Base-by-base conservation (phyloP, 2,113 vertebrate species). In the Stigmatopora argus region DNA sequence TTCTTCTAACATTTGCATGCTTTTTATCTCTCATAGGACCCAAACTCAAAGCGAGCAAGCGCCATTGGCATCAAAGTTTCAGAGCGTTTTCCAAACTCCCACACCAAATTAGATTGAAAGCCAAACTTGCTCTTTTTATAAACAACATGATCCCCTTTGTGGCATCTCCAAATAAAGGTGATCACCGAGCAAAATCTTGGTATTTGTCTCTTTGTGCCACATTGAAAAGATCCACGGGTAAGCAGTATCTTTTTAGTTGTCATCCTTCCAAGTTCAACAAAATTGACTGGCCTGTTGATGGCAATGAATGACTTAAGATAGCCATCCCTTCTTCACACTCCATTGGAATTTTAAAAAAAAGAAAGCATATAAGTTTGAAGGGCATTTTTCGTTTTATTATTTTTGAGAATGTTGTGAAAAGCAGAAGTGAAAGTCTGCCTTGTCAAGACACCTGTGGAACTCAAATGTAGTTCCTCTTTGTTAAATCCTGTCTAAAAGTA, bases 391-490 rank as follows among this genome's bases (percentile, higher is more conserved):
- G 3, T 49, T 8, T 49, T 49, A 18, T 41, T 51, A n/a, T 51
- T 51, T 51, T 51, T 7, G 26, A 23, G 2, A 6, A 4, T 31
- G 53, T 18, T 4, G 14, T 31, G 15, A 70, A 80, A 80, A 74
- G 63, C 48, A 79, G 78, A 84, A 83, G 69, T 56, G 67, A 77
- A 67, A 26, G 47, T 49, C 44, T 23, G 31, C 65, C 46, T 66
- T 73, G 63, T 34, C 10, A 17, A 75, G 76, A 85, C 86, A 90
- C 89, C 86, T 90, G 89, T 85, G 73, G 75, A 67, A 57, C 64
- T 41, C 17, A 17, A 14, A 35, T 62, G 63, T 63, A 71, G 62
- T 78, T 80, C 66, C 75, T 67, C 68, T 41, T 41, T 41, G 38
- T 41, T 41, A 10, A 41, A 41, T 41, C 38, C 38, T 41, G 38